These are phyloP conservation scores for Periophthalmus magnuspinnatus DNA, from an alignment of 2,797 vertebrate genomes.

Conservation along the genomic window DNA sequence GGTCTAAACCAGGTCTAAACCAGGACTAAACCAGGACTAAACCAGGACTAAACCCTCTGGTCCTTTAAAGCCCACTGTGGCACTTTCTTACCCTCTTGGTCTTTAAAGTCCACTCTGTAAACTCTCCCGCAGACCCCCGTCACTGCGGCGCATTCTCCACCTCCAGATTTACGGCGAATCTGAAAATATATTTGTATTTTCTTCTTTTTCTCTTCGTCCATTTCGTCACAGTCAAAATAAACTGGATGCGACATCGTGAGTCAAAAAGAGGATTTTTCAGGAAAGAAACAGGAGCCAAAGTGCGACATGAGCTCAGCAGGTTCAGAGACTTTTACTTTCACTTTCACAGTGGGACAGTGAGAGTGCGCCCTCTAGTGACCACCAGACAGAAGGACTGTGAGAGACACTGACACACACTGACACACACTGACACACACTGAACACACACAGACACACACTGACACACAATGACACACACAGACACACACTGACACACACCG, in stretches of 20 bases:
- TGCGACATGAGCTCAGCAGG: neutral
- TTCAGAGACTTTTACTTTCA: neutral
- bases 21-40: too few species aligned
- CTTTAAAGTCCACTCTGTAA: slow-evolving; percentile 37
- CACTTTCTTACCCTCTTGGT: slow-evolving; percentile 34
- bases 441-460: too few species aligned
- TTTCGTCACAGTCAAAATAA: slow-evolving; percentile 32
- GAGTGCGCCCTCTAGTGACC: neutral
- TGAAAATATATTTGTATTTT: slow-evolving; percentile 42
- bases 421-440: too few species aligned
- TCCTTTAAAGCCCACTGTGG: slow-evolving; percentile 36
- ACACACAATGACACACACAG: too few species aligned
- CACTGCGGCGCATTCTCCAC: slow-evolving; percentile 46
- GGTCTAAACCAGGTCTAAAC: too few species aligned
- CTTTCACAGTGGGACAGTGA: neutral
- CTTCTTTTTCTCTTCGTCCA: neutral
- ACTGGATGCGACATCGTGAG: slow-evolving; percentile 12
- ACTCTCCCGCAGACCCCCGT: accelerated
- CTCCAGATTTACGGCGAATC: slow-evolving; percentile 38
- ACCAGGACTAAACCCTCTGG: neutral
- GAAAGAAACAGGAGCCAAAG: neutral
- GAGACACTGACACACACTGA: too few species aligned
- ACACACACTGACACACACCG: too few species aligned
- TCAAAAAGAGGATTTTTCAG: too few species aligned
- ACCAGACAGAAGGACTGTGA: too few species aligned